These are phyloP conservation scores for Drosophila yakuba DNA, from an alignment of 1,140 invertebrate species.

Conservation along the genomic window DNA sequence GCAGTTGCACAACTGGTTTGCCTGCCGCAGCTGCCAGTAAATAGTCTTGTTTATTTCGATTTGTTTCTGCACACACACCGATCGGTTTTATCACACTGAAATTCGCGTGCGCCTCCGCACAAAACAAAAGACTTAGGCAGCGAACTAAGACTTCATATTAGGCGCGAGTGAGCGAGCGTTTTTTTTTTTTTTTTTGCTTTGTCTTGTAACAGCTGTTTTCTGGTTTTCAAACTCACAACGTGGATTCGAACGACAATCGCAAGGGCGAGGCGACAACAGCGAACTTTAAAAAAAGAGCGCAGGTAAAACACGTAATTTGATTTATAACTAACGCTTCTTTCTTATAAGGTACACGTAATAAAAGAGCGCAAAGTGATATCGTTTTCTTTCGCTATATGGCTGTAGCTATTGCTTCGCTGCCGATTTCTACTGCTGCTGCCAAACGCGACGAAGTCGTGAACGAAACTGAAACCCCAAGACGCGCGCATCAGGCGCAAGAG, in stretches of 20 bases:
- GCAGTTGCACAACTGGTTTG: slow-evolving; percentile 78
- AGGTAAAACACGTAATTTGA: slow-evolving; percentile 70
- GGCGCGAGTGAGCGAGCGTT: slow-evolving; percentile 29
- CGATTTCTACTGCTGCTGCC: slow-evolving; percentile 58
- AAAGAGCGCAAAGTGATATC: slow-evolving; percentile 45
- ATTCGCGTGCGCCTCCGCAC: slow-evolving; percentile 58
- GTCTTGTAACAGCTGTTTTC: slow-evolving; percentile 42
- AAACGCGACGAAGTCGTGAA: slow-evolving; percentile 66
- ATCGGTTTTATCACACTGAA: slow-evolving; percentile 47
- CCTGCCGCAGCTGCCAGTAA: slow-evolving; percentile 40
- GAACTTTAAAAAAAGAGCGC: slow-evolving; percentile 12
- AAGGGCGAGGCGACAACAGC: slow-evolving; percentile 21
- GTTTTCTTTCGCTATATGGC: slow-evolving; percentile 7
- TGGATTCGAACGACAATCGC: slow-evolving; percentile 25
- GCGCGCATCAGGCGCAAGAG: slow-evolving; percentile 50
- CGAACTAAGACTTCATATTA: slow-evolving; percentile 64
- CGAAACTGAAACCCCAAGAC: slow-evolving; percentile 70
- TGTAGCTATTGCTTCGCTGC: slow-evolving; percentile 20
- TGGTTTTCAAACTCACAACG: slow-evolving; percentile 29
- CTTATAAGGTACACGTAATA: slow-evolving; percentile 45
- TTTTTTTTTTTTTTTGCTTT: slow-evolving; percentile 12
- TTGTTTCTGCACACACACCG: slow-evolving; percentile 37
- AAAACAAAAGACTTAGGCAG: slow-evolving; percentile 78
- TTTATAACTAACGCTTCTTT: slow-evolving; percentile 55
- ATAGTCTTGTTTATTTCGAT: slow-evolving; percentile 64